These are phyloP conservation scores for Rattus rattus DNA, from an alignment of 2,113 vertebrate genomes.

Conservation along the genomic window DNA sequence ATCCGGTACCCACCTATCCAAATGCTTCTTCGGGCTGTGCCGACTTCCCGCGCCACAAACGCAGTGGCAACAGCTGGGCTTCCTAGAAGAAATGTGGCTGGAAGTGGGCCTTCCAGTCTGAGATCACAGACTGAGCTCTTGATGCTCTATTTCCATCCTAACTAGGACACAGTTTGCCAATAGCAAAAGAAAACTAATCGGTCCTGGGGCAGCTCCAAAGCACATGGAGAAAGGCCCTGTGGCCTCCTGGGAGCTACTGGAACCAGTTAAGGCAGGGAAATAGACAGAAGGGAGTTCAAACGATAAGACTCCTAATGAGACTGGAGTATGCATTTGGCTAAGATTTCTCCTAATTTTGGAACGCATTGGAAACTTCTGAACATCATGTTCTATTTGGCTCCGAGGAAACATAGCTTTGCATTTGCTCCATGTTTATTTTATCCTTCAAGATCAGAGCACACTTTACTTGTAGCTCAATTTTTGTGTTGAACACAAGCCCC, in stretches of 20 bases:
- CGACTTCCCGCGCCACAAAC: neutral
- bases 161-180: constrained; percentile 51
- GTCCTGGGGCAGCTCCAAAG: constrained; percentile 36
- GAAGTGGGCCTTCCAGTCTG: neutral
- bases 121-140: neutral
- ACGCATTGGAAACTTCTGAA: constrained; percentile 80
- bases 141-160: constrained; percentile 46
- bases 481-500: constrained; percentile 69
- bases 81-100: constrained; percentile 6
- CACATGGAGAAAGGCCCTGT: neutral
- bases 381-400: constrained; percentile 79
- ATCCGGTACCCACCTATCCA: neutral
- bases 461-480: constrained; percentile 76
- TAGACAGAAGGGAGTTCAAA: constrained; percentile 62
- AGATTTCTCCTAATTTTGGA: constrained; percentile 82
- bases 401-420: constrained; percentile 61
- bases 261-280: constrained; percentile 59
- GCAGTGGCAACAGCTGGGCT: neutral
- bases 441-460: constrained; percentile 77
- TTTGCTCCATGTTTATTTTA: constrained; percentile 80
- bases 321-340: constrained; percentile 74
- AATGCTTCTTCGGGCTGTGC: neutral
- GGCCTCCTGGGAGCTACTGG: constrained; percentile 73
- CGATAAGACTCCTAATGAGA: constrained; percentile 78
- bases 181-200: constrained; percentile 21